Base-by-base conservation (phyloP, 1,140 invertebrate genomes). In the Camponotus vicinus region DNA sequence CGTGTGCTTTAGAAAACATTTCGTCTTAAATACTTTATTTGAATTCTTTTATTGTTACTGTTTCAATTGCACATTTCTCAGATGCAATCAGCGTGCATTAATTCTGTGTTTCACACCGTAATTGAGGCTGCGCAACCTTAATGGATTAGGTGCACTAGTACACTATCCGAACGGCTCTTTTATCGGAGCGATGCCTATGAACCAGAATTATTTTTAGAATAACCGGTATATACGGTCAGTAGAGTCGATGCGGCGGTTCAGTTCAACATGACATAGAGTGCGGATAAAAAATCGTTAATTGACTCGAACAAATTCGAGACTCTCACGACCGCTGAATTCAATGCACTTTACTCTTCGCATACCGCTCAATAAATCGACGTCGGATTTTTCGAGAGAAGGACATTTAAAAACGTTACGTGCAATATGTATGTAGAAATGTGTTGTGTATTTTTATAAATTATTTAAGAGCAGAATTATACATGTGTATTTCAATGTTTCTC, bases 121-220 rank as follows among this genome's bases (percentile, higher is more conserved):
- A 83, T 75, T 73, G 63, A 83, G 69, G 67, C 79, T 82, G 67
- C 55, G 69, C 69, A 52, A 57, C 57, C n/a, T 82, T 82, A 71
- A 71, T 73, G 79, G 63, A 45, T 59, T 40, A 73, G 34, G 27
- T 27, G 27, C 27, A 27, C 75, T 76, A 88, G 37, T 6, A 89
- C 66, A 64, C 86, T 75, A 85, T 40, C 42, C 70, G 75, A 55
- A 45, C 55, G 52, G 66, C 45, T 66, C 18, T 32, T 75, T 76
- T 64, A 66, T 85, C 67, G 55, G 45, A 13, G 45, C 59, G 55
- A 21, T 86, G 86, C 42, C 83, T 82, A 77, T 89, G 88, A 89
- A 89, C 84, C 84, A 55, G 63, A 61, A 55, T 88, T 89, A 89
- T 89, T 89, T 89, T 89, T 89, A 89, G 88, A 86, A 73, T 34